A percentile compares a stretch with the other conserved stretches of the same genome.
Conservation (phyloP, 2,113 vertebrate species). For the Erythrocebus patas region DNA sequence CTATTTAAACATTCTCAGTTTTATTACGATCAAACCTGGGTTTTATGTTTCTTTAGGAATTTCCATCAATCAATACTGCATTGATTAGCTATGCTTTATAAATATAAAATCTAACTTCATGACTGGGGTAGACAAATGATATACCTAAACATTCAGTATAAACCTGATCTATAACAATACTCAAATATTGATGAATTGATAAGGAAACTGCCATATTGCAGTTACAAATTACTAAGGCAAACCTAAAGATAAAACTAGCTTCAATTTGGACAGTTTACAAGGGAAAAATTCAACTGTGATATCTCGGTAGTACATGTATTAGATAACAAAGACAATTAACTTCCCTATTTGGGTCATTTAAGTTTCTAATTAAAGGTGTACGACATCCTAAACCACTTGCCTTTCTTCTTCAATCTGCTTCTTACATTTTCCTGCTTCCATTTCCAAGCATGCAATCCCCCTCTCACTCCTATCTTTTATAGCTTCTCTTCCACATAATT, state of each 20-base stretch:
- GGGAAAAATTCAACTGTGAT: neutral
- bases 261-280: neutral
- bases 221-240: constrained; percentile 21
- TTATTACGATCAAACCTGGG: constrained; percentile 7
- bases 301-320: neutral
- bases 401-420: neutral
- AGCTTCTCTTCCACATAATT: neutral
- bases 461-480: neutral
- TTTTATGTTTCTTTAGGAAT: neutral
- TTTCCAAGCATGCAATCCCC: neutral
- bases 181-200: neutral
- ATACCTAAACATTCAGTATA: neutral
- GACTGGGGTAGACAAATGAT: neutral
- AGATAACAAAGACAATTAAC: neutral
- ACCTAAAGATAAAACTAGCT: neutral
- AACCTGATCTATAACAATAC: neutral
- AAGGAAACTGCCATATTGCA: neutral
- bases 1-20: constrained; percentile 18
- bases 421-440: neutral
- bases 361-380: neutral
- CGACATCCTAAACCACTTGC: neutral
- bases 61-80: neutral
- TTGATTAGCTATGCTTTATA: neutral
- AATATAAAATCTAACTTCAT: constrained; percentile 7
- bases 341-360: neutral